Conservation (phyloP, 2,113 vertebrate genomes). For the Propithecus coquereli region DNA sequence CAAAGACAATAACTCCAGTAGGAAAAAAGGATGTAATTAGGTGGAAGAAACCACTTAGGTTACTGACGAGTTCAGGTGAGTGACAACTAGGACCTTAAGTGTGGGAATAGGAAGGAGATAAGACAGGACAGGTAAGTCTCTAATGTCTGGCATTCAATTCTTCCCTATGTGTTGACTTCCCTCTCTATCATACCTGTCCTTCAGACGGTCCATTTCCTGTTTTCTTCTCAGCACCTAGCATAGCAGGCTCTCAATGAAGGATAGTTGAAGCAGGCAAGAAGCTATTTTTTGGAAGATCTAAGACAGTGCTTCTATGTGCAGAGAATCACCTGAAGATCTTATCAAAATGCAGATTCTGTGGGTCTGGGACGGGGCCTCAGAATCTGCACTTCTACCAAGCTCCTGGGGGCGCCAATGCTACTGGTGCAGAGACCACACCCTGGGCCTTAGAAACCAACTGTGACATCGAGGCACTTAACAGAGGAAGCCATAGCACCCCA, state of each 20-base stretch:
- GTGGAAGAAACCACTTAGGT: background rate
- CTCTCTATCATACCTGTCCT: background rate
- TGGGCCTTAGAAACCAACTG: background rate
- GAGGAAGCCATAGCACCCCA: background rate
- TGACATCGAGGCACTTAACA: background rate
- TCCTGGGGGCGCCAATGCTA: rapidly evolving
- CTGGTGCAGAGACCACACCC: background rate
- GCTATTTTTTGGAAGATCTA: too few species aligned
- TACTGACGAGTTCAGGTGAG: background rate
- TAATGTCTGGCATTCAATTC: background rate
- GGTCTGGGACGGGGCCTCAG: background rate
- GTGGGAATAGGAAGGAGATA: background rate
- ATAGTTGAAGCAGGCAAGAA: background rate
- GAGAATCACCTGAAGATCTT: background rate
- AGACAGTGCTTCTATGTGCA: background rate
- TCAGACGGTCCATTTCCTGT: background rate
- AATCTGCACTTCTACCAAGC: background rate
- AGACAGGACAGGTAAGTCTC: background rate
- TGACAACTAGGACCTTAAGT: background rate
- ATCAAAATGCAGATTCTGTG: background rate
- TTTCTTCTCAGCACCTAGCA: background rate
- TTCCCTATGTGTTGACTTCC: background rate
- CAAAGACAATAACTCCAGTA: background rate
- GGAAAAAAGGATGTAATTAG: background rate
- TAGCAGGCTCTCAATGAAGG: background rate